Evolutionary conservation across 1,140 invertebrate species (phyloP).

Genomic region (Drosophila lacertosa): DNA sequence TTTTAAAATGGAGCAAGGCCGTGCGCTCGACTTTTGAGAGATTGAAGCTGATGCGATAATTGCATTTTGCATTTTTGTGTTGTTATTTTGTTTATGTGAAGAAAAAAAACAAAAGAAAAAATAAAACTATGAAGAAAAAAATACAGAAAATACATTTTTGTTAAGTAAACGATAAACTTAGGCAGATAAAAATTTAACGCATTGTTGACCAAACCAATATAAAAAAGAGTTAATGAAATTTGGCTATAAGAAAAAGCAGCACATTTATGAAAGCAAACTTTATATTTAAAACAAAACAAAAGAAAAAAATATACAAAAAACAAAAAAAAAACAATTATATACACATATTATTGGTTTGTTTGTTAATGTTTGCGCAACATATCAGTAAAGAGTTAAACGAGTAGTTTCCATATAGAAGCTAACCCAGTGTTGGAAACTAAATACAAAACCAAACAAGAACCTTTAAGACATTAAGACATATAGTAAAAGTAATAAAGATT

Average conservation of each 20-base stretch:
- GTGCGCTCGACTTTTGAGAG: constrained; percentile 25
- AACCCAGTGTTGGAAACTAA: constrained; percentile 61
- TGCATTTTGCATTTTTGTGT: constrained; percentile 76
- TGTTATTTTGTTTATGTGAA: constrained; percentile 64
- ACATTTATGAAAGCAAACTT: constrained; percentile 54
- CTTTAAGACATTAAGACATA: constrained; percentile 50
- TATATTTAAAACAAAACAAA: constrained; percentile 48
- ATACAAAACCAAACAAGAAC: constrained; percentile 50
- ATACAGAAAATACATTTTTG: constrained; percentile 34
- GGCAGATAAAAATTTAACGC: constrained; percentile 60
- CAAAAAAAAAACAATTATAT: constrained; percentile 39
- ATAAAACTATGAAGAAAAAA: constrained; percentile 33
- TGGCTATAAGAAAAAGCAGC: constrained; percentile 62
- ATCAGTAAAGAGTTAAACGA: constrained; percentile 82
- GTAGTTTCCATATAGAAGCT: constrained; percentile 75
- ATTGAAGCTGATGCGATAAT: constrained; percentile 50
- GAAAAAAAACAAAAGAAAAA: constrained; percentile 29
- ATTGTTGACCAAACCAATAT: constrained; percentile 77
- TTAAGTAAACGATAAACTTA: constrained; percentile 42
- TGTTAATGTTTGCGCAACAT: constrained; percentile 84
- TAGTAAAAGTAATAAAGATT: constrained; percentile 31
- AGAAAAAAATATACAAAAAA: constrained; percentile 29
- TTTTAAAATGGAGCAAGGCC: constrained; percentile 60
- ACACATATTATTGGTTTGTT: constrained; percentile 83
- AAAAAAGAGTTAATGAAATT: constrained; percentile 52